Evolutionary conservation across 2,888 invertebrate genomes (phyloP), one percentile per base, ranked within the genome.

Genomic region (Elysia crispata): DNA sequence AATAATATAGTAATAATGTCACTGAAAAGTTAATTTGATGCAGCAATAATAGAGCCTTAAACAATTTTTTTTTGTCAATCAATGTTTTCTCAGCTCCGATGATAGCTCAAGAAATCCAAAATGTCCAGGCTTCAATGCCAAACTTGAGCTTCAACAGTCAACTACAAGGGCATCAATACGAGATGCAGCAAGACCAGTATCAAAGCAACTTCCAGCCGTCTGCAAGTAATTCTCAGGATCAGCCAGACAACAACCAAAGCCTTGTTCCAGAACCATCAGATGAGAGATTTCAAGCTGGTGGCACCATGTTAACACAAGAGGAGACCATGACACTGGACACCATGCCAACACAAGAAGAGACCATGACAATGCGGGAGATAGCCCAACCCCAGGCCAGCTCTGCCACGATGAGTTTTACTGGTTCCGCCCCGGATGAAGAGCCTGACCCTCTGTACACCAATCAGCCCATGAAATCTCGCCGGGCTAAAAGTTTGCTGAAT

Each of bases 401-500:
- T 20, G 67, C 3, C 8, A 28, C 30, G 13, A 30, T 5, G 5
- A 5, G 20, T 67, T 15, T 41, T 41, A 41, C 41, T 41, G 62
- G 62, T 13, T 67, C 66, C 11, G 62, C 78, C 6, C 60, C 54
- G 13, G 50, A 79, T 11, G 72, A 64, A n/a, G 33, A 67, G n/a
- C 20, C 25, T 49, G 77, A 64, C 20, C 82, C 76, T 15, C 54
- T 80, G 50, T 78, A 82, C 23, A 75, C 72, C 41, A 80, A 80
- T 50, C 82, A 82, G 62, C 81, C 72, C 41, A 25, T 78, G n/a
- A 76, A 70, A 70, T 77, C 33, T 41, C 77, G 30, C 31, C 67
- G 13, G 20, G 64, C 54, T 50, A 77, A 60, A 28, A 73, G 74
- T 64, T 25, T 81, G 31, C 60, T 81, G 57, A 73, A 67, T 49